Conservation (phyloP, 1,140 invertebrate genomes). For the Agrilus planipennis region DNA sequence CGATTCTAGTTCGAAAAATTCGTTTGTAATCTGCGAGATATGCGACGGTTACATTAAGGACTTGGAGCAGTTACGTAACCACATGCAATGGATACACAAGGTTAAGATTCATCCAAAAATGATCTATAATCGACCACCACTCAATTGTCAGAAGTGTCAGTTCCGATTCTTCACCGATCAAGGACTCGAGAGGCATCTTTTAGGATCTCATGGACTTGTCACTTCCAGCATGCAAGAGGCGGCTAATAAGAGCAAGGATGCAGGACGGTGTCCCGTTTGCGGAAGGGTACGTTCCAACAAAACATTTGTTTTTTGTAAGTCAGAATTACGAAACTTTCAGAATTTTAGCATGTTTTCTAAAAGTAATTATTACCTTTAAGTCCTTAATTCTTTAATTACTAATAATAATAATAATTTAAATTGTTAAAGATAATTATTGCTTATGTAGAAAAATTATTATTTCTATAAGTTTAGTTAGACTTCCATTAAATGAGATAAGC, state of each 20-base stretch:
- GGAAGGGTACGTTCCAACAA: constrained; percentile 55
- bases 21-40: constrained; percentile 89
- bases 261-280: constrained; percentile 85
- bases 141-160: constrained; percentile 94
- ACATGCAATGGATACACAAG: constrained; percentile 95
- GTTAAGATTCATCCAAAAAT: constrained; percentile 94
- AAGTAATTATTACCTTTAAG: no score
- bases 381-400: no score
- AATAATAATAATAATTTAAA: no score
- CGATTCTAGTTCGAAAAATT: constrained; percentile 47
- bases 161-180: constrained; percentile 64
- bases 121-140: constrained; percentile 85
- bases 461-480: no score
- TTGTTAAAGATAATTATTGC: no score
- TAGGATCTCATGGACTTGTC: constrained; percentile 86
- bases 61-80: constrained; percentile 80
- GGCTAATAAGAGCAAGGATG: constrained; percentile 88
- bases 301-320: constrained; percentile 1
- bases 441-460: no score
- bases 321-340: no score
- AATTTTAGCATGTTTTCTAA: no score
- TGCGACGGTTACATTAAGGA: constrained; percentile 93
- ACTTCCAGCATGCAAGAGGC: constrained; percentile 93
- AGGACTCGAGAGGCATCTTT: constrained; percentile 81
- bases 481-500: no score